Evolutionary conservation across 2,113 vertebrate species (phyloP).

Genomic region (Platichthys flesus): DNA sequence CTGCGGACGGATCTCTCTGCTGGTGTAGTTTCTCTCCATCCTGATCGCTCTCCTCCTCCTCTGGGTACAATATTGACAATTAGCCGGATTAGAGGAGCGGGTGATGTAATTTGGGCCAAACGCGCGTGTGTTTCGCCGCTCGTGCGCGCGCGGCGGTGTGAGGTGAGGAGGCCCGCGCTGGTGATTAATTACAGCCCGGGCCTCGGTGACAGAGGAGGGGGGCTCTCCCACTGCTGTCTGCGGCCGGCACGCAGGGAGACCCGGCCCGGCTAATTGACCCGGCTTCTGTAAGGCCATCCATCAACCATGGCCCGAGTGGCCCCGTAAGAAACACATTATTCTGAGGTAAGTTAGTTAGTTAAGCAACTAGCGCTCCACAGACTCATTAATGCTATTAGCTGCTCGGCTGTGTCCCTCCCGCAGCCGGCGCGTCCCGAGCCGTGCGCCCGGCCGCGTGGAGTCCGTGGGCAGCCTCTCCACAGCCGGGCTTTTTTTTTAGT

Average conservation of each 20-base stretch:
- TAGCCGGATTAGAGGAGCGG: conserved; percentile 68
- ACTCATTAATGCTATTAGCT: conserved; percentile 69
- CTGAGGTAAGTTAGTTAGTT: conserved; percentile 80
- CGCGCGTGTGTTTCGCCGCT: conserved; percentile 59
- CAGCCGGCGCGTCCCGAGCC: not conserved
- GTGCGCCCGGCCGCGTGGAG: too few relatives aligned
- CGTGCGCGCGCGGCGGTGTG: conserved; percentile 52
- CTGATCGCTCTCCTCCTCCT: conserved; percentile 26
- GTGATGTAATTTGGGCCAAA: conserved; percentile 68
- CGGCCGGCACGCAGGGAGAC: conserved; percentile 71
- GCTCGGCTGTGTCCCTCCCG: conserved; percentile 28
- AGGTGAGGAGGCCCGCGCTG: conserved; percentile 75
- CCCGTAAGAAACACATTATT: conserved; percentile 80
- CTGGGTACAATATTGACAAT: conserved; percentile 62
- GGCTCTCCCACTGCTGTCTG: conserved; percentile 66
- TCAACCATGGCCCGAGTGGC: conserved; percentile 76
- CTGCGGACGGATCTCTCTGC: not conserved
- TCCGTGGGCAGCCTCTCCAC: too few relatives aligned
- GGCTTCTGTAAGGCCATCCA: conserved; percentile 84
- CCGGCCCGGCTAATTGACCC: conserved; percentile 83
- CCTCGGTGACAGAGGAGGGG: conserved; percentile 74
- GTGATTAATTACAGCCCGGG: conserved; percentile 82
- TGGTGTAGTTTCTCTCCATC: conserved; percentile 32
- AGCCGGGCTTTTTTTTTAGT: not conserved
- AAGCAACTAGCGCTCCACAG: conserved; percentile 70